A percentile compares a stretch with the other conserved stretches of the same genome.
Conservation (phyloP, 2,888 invertebrate species). For the Mylabris sibirica region DNA sequence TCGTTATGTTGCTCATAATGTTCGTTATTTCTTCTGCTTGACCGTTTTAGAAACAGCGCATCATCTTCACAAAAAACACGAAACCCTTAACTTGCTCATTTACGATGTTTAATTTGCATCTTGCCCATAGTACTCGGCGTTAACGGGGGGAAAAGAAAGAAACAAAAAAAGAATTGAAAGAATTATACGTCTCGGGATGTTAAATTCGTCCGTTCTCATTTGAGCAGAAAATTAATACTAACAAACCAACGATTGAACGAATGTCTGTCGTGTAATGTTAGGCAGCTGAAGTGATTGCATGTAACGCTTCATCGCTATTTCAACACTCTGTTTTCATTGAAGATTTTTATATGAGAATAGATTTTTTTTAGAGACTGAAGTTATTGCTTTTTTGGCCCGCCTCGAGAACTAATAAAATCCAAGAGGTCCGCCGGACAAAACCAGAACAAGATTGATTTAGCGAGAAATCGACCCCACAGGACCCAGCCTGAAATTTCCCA, state of each 20-base stretch:
- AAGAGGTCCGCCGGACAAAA: constrained; percentile 17
- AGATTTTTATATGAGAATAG: constrained; percentile 6
- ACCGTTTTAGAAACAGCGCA: not conserved
- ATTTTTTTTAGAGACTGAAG: constrained; percentile 15
- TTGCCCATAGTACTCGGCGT: not conserved
- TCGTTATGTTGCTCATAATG: constrained; percentile 24
- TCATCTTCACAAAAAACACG: not conserved
- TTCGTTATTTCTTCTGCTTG: not conserved
- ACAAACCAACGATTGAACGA: not conserved
- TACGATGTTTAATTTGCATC: constrained; percentile 4
- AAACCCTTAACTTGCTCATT: not conserved
- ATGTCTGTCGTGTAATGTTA: not conserved
- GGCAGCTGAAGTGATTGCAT: not conserved
- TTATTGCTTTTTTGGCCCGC: constrained; percentile 23
- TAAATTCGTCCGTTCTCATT: not conserved
- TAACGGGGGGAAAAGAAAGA: not conserved
- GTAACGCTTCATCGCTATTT: not conserved
- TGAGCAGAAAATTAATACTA: constrained; percentile 3
- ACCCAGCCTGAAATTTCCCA: not conserved
- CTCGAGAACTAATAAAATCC: constrained; percentile 24
- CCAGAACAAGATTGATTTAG: constrained; percentile 22
- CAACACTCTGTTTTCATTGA: not conserved
- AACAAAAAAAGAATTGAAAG: not conserved
- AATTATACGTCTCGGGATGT: not conserved
- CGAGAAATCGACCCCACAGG: constrained; percentile 2